Evolutionary conservation across 2,888 invertebrate genomes (phyloP), one percentile per base, ranked within the genome.

Genomic region (Eudasyphora cyanicolor): DNA sequence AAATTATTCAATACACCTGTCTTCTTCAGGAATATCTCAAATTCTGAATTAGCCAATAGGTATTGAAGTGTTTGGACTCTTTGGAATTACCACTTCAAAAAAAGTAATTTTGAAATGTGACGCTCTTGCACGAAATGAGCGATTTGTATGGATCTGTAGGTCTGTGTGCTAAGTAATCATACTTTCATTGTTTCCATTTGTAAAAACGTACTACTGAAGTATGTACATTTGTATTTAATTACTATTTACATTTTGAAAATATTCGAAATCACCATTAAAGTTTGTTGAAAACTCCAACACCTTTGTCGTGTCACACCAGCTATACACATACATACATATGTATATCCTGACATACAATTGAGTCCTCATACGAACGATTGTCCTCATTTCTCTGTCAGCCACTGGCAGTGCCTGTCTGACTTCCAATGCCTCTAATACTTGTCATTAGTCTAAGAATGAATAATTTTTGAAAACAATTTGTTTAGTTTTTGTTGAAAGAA

Each of bases 391-490:
- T 12, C 21, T 19, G 14, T n/a, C 67, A 67, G 14, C 42, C 67
- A 21, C 38, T 14, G 29, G 32, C 17, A 6, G 32, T 19, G 19
- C 24, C 19, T 21, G 29, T 29, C 60, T 29, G 14, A 1, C 24
- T 2, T 24, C 45, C 10, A 5, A 7, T 10, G 35, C 10, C 32
- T 76, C 54, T 64, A 75, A 83, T 76, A 42, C 73, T 60, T 81
- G 84, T 81, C 81, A 84, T 84, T 84, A 84, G 84, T 81, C 32
- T n/a, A 75, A 76, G 69, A 80, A 82, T n/a, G n/a, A 64, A 78
- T 71, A 78, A 76, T 75, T 84, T n/a, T n/a, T 69, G 54, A 69
- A 79, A 79, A 79, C 60, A 75, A 69, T 79, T 79, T 78, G 73
- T 78, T 51, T 49, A 42, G 35, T 71, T 79, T 79, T 49, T 60